A percentile compares a stretch with the other conserved stretches of the same genome.
phyloP scores from a whole-genome alignment of 2,888 invertebrate genomes.

The Sturmia bella region DNA sequence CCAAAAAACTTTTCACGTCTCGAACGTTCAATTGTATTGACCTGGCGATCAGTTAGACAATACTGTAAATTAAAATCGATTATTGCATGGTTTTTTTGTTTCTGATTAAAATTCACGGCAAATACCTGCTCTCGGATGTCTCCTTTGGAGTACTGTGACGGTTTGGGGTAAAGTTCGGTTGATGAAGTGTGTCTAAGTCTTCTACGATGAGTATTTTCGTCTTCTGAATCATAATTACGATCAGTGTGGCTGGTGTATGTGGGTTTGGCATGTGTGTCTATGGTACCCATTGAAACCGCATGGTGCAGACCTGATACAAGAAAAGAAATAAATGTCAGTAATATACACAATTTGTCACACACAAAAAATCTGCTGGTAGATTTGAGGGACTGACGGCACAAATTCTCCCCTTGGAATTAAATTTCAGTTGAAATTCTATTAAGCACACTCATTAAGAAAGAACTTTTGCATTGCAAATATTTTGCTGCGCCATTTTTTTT shows the following conservation, averaged over 20 bases:
- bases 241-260: slow-evolving; percentile 77
- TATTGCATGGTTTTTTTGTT: too few relatives aligned
- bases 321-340: not conserved
- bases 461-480: slow-evolving; percentile 5
- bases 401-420: not conserved
- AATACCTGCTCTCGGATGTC: slow-evolving; percentile 90
- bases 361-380: not conserved
- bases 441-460: slow-evolving; percentile 21
- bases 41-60: slow-evolving; percentile 94
- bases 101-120: not conserved
- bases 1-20: slow-evolving; percentile 88
- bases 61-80: slow-evolving; percentile 82
- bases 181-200: slow-evolving; percentile 84
- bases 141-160: slow-evolving; percentile 89
- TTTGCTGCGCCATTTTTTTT: not conserved
- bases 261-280: slow-evolving; percentile 75
- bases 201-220: slow-evolving; percentile 89
- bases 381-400: too few relatives aligned
- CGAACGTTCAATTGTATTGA: slow-evolving; percentile 87
- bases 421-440: slow-evolving; percentile 1
- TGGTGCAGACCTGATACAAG: slow-evolving; percentile 76
- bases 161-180: slow-evolving; percentile 80
- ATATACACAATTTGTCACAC: too few relatives aligned
- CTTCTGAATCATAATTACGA: slow-evolving; percentile 90
- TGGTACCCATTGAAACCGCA: slow-evolving; percentile 82